phyloP scores from a whole-genome alignment of 1,140 invertebrate genomes.

The Leptestheria dahalacensis region DNA sequence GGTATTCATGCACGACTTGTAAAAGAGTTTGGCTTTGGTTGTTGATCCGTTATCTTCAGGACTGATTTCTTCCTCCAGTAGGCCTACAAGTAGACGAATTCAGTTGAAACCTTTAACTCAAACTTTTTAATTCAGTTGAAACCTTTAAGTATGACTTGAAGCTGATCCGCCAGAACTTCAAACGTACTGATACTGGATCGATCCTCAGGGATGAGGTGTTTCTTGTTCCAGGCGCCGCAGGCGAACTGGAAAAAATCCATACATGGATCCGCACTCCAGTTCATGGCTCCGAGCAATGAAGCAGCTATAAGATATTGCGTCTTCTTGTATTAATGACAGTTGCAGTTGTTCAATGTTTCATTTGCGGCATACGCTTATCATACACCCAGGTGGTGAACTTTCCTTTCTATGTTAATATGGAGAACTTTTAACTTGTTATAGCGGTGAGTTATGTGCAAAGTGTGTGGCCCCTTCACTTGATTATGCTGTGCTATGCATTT shows the following conservation, averaged over 20 bases:
- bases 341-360: too few species aligned
- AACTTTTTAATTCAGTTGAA: conserved; percentile 11
- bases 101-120: background rate
- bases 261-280: conserved; percentile 60
- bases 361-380: too few species aligned
- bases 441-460: too few species aligned
- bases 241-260: conserved; percentile 79
- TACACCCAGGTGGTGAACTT: too few species aligned
- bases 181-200: conserved; percentile 73
- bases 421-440: too few species aligned
- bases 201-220: conserved; percentile 78
- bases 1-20: conserved; percentile 71
- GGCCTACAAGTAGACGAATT: conserved; percentile 26
- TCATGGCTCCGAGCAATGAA: conserved; percentile 69
- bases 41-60: conserved; percentile 51
- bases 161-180: conserved; percentile 69
- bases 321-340: background rate
- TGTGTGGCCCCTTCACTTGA: too few species aligned
- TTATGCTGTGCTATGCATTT: too few species aligned
- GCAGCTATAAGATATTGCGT: conserved; percentile 42
- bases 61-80: conserved; percentile 51
- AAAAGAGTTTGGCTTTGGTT: conserved; percentile 66
- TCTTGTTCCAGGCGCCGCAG: conserved; percentile 66
- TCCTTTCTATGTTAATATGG: too few species aligned
- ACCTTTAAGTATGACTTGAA: conserved; percentile 68